Evolutionary conservation across 2,888 invertebrate species (phyloP).

Genomic region (Stenodema calcarata): DNA sequence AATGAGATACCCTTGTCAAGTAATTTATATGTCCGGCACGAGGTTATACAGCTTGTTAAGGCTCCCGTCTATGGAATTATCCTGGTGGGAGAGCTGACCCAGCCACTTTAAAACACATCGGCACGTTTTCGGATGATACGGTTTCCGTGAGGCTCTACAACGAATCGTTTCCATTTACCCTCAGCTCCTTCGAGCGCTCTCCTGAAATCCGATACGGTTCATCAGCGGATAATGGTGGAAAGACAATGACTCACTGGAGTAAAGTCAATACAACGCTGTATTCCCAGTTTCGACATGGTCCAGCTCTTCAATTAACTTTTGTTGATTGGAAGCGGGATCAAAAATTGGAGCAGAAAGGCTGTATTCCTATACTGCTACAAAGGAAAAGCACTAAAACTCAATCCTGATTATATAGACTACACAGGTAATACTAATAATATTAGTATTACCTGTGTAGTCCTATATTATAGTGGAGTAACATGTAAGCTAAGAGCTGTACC

Average conservation of each 20-base stretch:
- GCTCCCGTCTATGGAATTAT: constrained; percentile 42
- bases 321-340: no score
- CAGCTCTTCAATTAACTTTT: no score
- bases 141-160: not conserved
- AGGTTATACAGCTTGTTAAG: constrained; percentile 47
- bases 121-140: constrained; percentile 23
- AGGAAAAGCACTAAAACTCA: no score
- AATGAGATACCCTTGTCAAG: constrained; percentile 49
- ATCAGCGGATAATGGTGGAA: not conserved
- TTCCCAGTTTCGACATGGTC: no score
- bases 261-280: not conserved
- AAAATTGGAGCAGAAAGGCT: no score
- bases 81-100: constrained; percentile 16
- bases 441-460: no score
- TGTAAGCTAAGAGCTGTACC: no score
- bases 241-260: not conserved
- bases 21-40: constrained; percentile 49
- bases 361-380: no score
- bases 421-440: no score
- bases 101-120: constrained; percentile 39
- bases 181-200: not conserved
- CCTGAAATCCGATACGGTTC: not conserved
- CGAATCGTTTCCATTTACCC: not conserved
- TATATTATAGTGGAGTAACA: no score
- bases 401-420: no score